Percentiles rank a stretch among this genome's conserved stretches.
These are phyloP conservation scores for Baronia brevicornis DNA, from an alignment of 2,888 invertebrate species.

Conservation along the genomic window DNA sequence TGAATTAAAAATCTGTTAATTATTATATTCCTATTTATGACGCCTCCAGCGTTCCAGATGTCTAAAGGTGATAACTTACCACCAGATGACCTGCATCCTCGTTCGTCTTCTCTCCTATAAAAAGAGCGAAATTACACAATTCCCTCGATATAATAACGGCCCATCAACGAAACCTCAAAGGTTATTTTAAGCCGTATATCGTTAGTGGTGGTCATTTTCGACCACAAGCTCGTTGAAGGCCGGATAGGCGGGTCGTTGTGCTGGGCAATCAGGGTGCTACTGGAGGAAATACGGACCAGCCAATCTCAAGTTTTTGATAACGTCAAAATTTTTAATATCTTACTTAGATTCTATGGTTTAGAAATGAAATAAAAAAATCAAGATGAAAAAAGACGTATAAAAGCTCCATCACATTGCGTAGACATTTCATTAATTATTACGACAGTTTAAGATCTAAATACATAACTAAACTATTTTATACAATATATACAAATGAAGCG, in stretches of 20 bases:
- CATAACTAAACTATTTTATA: too few species aligned
- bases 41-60: slow-evolving; percentile 16
- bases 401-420: too few species aligned
- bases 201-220: slow-evolving; percentile 9
- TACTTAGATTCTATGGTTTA: too few species aligned
- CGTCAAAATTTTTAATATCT: slow-evolving; percentile 3
- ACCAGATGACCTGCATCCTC: too few species aligned
- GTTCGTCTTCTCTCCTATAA: too few species aligned
- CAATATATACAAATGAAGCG: too few species aligned
- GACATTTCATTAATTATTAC: too few species aligned
- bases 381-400: too few species aligned
- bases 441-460: too few species aligned
- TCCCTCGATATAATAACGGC: neutral
- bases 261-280: slow-evolving; percentile 10
- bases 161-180: slow-evolving; percentile 5
- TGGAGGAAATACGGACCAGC: slow-evolving; percentile 6
- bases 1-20: neutral
- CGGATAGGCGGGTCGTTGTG: slow-evolving; percentile 15
- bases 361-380: too few species aligned
- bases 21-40: slow-evolving; percentile 2
- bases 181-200: slow-evolving; percentile 8
- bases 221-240: slow-evolving; percentile 14
- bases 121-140: slow-evolving; percentile 4
- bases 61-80: too few species aligned
- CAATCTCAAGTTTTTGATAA: too few species aligned